Base-by-base conservation (phyloP, 2,888 invertebrate species). In the Acholoe squamosa region DNA sequence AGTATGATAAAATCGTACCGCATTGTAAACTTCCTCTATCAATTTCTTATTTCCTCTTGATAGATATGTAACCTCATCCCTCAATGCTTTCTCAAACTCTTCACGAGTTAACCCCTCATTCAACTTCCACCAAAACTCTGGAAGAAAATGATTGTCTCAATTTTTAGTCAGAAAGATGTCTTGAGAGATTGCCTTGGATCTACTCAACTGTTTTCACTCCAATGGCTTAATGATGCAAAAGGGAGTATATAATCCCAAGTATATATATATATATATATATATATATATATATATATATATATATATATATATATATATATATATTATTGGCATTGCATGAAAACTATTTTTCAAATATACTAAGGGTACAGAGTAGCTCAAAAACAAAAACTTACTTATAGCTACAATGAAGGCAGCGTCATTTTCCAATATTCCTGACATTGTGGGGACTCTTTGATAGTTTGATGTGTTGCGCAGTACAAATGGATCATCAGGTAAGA, bases 401-500 rank as follows among this genome's bases (percentile, higher is more conserved):
- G 61, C 61, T 14, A 61, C 22, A 61, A n/a, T 61, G 61, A n/a
- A 61, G 19, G 22, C 19, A 3, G 22, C 61, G 19, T n/a, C 25
- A n/a, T 77, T 77, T 16, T 33, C 19, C 28, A 16, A 25, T 28
- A 77, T 77, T 10, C 92, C 92, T 16, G 89, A 28, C 56, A 92
- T 80, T 12, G 91, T 34, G 43, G 91, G 91, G 10, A 88, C 89
- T 31, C 89, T 77, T n/a, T 51, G 80, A 22, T 34, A 31, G 3
- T 76, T 80, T 0, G 90, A 91, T 14, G 51, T 28, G 31, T 91
- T 76, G 5, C 92, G 67, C n/a, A 92, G 34, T 5, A 33, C 67
- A 1, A 71, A n/a, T 0, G 92, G 92, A n/a, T 43, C 28, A 25
- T 92, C 91, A 7, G 92, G 92, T 33, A 92, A n/a, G 67, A 92